Evolutionary conservation across 2,797 vertebrate species (phyloP), one percentile per base, ranked within the genome.

Genomic region (Helostoma temminkii): DNA sequence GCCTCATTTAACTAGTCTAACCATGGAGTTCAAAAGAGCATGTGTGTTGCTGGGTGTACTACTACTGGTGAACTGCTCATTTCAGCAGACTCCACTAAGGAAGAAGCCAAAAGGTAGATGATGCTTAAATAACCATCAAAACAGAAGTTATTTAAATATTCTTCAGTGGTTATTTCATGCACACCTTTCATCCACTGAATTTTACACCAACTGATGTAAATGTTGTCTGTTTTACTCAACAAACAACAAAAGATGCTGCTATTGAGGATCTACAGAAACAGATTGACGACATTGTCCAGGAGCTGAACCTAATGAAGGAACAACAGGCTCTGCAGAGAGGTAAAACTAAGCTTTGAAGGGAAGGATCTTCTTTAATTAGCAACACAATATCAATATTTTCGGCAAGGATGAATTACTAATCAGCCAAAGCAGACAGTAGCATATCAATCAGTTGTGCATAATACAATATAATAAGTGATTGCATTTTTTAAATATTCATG

Each of bases 251-350:
- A 53, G 82, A 94, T 1, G 79, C 92, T 78, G 94, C 95, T 78
- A 81, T 97, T 7, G 92, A 95, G 81, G 92, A 94, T 2, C 86
- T 98, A 12, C 96, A 96, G 89, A 94, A 89, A 68, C 94, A 92
- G 89, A 92, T 99, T 69, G 82, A 96, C 7, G 82, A 89, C 68
- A 95, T 99, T 36, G 48, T 93, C n/a, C 90, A 94, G 75, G 97
- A 99, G 73, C 92, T 99, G 59, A 93, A 93, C 41, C 74, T 96
- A 2, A 83, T 99, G 84, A 99, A 97, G 90, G 97, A 99, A 61
- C 94, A 96, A 30, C 96, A 97, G 86, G 95, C 97, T 0, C 92
- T 98, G 72, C 97, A 98, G 86, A 95, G 95, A 53, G 94, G 97
- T 98, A 91, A 71, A 49, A 8, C 25, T 1, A 3, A 6, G 19